phyloP scores from a whole-genome alignment of 2,797 vertebrate genomes.

The Neopelma chrysocephalum region DNA sequence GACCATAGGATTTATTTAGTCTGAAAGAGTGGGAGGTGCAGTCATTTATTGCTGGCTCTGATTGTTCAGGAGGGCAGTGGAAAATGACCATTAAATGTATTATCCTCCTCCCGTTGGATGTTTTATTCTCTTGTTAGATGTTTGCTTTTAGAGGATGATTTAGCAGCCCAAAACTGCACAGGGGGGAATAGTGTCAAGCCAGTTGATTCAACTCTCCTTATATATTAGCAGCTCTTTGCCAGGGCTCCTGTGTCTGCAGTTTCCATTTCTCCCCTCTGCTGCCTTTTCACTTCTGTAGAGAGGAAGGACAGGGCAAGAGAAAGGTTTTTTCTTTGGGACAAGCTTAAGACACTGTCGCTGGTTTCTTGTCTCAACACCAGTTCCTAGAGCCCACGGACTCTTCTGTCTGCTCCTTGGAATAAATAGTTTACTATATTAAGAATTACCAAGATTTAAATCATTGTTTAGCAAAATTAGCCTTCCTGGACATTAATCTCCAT shows the following conservation, averaged over 20 bases:
- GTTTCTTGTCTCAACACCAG: not conserved
- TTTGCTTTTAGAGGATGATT: conserved; percentile 38
- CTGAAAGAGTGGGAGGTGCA: conserved; percentile 39
- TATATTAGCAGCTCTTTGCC: not conserved
- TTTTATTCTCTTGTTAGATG: conserved; percentile 18
- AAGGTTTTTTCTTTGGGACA: not conserved
- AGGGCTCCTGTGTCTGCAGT: not conserved
- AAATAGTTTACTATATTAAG: not conserved
- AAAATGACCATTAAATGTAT: conserved; percentile 33
- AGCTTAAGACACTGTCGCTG: not conserved
- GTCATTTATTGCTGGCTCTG: not conserved
- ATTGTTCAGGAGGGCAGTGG: conserved; percentile 40
- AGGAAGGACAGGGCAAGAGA: not conserved
- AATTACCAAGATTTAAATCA: not conserved
- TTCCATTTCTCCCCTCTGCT: not conserved
- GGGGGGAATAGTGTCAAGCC: not conserved
- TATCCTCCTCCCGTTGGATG: not conserved
- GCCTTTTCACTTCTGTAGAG: not conserved
- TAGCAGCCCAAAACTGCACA: not conserved
- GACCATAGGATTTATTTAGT: conserved; percentile 5
- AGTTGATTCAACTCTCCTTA: not conserved
- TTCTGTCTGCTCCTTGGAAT: not conserved
- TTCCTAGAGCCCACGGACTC: not conserved
- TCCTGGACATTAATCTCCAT: not conserved
- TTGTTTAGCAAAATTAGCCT: not conserved